These are phyloP conservation scores for Brienomyrus longianalis DNA, from an alignment of 2,113 vertebrate species.

Conservation along the genomic window DNA sequence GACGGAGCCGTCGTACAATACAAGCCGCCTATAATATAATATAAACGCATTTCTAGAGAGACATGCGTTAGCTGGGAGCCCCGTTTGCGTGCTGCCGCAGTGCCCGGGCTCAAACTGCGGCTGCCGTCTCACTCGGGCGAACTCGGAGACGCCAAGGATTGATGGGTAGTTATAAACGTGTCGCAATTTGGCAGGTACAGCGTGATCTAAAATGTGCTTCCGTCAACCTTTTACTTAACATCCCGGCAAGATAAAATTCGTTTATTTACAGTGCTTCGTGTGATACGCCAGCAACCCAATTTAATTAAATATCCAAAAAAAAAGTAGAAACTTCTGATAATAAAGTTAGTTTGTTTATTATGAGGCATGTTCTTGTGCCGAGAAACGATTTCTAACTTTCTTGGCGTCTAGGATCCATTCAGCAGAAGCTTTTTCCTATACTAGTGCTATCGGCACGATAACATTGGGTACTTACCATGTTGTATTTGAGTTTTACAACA, in stretches of 20 bases:
- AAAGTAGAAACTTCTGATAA: not conserved
- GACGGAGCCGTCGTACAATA: slow-evolving; percentile 25
- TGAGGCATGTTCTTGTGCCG: not conserved
- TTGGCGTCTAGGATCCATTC: not conserved
- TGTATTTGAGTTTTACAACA: not conserved
- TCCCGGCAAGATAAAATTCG: not conserved
- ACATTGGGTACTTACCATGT: not conserved
- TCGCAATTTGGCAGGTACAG: not conserved
- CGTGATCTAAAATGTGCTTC: not conserved
- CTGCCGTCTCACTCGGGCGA: not conserved
- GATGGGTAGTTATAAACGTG: not conserved
- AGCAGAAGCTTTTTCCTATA: not conserved
- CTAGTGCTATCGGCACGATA: not conserved
- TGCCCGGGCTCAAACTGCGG: slow-evolving; percentile 29
- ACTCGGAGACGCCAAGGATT: not conserved
- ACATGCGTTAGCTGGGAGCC: slow-evolving; percentile 21
- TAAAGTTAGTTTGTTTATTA: not conserved
- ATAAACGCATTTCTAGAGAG: slow-evolving; percentile 6
- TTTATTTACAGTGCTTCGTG: not conserved
- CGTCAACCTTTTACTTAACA: not conserved
- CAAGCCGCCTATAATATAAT: slow-evolving; percentile 27
- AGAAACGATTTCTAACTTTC: not conserved
- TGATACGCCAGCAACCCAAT: not conserved
- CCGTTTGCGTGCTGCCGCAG: slow-evolving; percentile 29
- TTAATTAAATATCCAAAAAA: not conserved